Conservation (phyloP, 2,797 vertebrate genomes). For the Glyptemys insculpta region DNA sequence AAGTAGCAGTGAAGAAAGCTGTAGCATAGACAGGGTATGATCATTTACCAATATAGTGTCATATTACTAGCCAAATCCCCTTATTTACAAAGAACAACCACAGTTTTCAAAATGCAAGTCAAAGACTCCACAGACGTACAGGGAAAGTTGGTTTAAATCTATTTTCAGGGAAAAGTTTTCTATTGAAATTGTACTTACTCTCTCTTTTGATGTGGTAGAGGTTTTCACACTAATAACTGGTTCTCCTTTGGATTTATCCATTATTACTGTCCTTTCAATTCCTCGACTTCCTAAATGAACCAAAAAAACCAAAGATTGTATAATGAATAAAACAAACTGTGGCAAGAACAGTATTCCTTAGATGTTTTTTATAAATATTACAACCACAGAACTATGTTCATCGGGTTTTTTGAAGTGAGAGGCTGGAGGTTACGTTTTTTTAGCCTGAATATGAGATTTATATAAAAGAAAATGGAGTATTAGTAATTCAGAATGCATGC, state of each 20-base stretch:
- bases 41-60: neutral
- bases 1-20: neutral
- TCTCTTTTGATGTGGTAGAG: slow-evolving; percentile 93
- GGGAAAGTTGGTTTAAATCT: neutral
- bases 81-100: neutral
- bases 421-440: neutral
- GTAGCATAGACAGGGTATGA: neutral
- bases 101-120: neutral
- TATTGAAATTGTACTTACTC: slow-evolving; percentile 81
- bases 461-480: neutral
- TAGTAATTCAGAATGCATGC: neutral
- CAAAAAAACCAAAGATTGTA: neutral
- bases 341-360: neutral
- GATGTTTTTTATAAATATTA: neutral
- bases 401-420: neutral
- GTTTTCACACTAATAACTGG: slow-evolving; percentile 97
- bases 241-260: slow-evolving; percentile 98
- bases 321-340: neutral
- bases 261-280: slow-evolving; percentile 93
- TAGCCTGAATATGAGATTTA: neutral
- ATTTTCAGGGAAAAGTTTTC: neutral
- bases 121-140: rapidly evolving
- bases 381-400: neutral
- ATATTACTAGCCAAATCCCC: neutral
- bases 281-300: slow-evolving; percentile 79